phyloP scores from a whole-genome alignment of 1,140 invertebrate genomes.

The Macrosteles quadrilineatus region DNA sequence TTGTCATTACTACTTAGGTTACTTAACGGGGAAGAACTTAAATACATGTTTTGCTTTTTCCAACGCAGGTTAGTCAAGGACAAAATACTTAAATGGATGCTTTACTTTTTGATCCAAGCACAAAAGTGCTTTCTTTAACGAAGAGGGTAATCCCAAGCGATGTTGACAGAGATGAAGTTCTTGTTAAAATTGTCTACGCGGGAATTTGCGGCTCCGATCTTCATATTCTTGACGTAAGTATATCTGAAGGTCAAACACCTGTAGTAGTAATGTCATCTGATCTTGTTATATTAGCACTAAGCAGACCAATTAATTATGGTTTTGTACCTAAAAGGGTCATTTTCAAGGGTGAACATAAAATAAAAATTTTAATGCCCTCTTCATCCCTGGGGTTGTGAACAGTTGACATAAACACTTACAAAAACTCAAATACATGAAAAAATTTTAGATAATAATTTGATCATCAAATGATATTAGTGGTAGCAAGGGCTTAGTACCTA shows the following conservation, averaged over 20 bases:
- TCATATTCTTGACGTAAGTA: slow-evolving; percentile 66
- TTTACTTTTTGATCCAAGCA: neutral
- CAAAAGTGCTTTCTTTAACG: neutral
- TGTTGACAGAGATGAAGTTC: slow-evolving; percentile 51
- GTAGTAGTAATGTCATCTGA: slow-evolving; percentile 40
- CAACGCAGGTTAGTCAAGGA: too few relatives aligned
- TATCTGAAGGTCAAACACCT: neutral
- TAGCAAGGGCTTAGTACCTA: too few relatives aligned
- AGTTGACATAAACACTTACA: too few relatives aligned
- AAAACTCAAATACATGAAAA: too few relatives aligned
- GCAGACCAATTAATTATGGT: neutral
- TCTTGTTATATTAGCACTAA: slow-evolving; percentile 59
- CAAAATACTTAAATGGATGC: neutral
- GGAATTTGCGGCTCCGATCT: slow-evolving; percentile 82
- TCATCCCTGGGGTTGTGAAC: too few relatives aligned
- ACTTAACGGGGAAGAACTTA: too few relatives aligned
- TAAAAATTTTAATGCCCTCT: too few relatives aligned
- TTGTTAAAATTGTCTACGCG: slow-evolving; percentile 62
- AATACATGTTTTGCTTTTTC: too few relatives aligned
- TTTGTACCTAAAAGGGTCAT: neutral
- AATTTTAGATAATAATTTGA: too few relatives aligned
- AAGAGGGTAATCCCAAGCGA: neutral
- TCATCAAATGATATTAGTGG: too few relatives aligned
- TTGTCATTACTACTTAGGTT: too few relatives aligned
- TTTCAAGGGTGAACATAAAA: too few relatives aligned